These are phyloP conservation scores for Mustela nigripes DNA, from an alignment of 2,113 vertebrate genomes.

Conservation along the genomic window DNA sequence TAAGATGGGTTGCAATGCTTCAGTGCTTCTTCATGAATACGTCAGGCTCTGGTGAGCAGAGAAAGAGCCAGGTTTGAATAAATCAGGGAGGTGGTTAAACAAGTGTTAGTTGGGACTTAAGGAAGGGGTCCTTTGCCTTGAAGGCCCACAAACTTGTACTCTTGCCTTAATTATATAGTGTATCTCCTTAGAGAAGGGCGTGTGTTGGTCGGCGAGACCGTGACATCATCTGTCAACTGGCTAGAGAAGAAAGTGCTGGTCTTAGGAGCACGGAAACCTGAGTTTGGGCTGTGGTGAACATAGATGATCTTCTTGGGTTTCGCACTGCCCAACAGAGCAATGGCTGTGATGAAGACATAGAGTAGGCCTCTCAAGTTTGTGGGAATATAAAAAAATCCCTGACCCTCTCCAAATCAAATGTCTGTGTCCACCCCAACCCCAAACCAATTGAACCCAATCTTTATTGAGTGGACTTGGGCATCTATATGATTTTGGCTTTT, in stretches of 20 bases:
- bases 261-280: not conserved
- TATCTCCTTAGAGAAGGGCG: not conserved
- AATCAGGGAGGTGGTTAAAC: not conserved
- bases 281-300: not conserved
- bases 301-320: not conserved
- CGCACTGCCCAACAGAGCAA: not conserved
- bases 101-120: not conserved
- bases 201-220: not conserved
- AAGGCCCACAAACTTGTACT: not conserved
- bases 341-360: not conserved
- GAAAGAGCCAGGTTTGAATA: not conserved
- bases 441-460: not conserved
- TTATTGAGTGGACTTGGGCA: not conserved
- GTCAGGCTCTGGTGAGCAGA: not conserved
- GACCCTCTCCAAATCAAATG: not conserved
- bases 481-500: not conserved
- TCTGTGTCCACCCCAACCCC: fast-evolving
- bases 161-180: not conserved
- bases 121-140: not conserved
- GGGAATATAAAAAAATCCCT: not conserved
- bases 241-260: not conserved
- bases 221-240: not conserved
- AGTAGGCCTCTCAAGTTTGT: not conserved
- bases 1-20: too few relatives aligned
- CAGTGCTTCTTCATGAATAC: too few relatives aligned